These are phyloP conservation scores for Mya arenaria DNA, from an alignment of 1,140 invertebrate species.

Conservation along the genomic window DNA sequence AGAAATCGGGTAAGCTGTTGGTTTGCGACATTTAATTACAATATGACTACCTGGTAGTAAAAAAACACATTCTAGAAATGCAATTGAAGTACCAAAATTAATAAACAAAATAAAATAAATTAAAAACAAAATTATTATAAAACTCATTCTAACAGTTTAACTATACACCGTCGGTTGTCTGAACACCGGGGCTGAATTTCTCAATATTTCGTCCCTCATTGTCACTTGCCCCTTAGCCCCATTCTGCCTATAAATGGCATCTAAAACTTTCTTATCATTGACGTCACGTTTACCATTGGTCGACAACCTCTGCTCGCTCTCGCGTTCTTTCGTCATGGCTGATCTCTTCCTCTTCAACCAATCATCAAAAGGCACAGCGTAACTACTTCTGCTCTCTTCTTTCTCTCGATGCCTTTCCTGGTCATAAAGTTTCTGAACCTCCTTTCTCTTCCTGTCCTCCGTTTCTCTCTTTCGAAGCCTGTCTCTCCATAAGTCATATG, in stretches of 20 bases:
- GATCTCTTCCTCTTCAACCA: constrained; percentile 55
- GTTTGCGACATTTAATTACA: too few species aligned
- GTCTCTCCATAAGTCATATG: constrained; percentile 60
- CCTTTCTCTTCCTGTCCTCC: constrained; percentile 53
- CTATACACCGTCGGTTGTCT: too few species aligned
- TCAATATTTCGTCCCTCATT: too few species aligned
- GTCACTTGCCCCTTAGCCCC: too few species aligned
- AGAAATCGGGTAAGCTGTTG: too few species aligned
- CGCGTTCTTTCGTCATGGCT: constrained; percentile 31
- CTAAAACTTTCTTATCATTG: background rate
- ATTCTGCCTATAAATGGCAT: background rate
- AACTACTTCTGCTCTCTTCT: constrained; percentile 6
- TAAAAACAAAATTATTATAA: too few species aligned
- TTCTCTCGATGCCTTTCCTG: constrained; percentile 56
- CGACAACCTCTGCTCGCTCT: background rate
- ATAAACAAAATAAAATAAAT: too few species aligned
- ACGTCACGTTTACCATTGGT: background rate
- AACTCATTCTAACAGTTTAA: too few species aligned
- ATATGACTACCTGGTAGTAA: too few species aligned
- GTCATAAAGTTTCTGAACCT: constrained; percentile 46
- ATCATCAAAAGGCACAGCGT: constrained; percentile 47
- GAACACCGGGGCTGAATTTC: too few species aligned
- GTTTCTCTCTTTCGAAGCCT: constrained; percentile 26
- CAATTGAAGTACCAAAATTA: too few species aligned
- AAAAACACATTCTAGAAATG: too few species aligned